Percentiles rank a stretch among this genome's conserved stretches.
These are phyloP conservation scores for Nyctereutes procyonoides DNA, from an alignment of 2,113 vertebrate genomes.

Conservation along the genomic window DNA sequence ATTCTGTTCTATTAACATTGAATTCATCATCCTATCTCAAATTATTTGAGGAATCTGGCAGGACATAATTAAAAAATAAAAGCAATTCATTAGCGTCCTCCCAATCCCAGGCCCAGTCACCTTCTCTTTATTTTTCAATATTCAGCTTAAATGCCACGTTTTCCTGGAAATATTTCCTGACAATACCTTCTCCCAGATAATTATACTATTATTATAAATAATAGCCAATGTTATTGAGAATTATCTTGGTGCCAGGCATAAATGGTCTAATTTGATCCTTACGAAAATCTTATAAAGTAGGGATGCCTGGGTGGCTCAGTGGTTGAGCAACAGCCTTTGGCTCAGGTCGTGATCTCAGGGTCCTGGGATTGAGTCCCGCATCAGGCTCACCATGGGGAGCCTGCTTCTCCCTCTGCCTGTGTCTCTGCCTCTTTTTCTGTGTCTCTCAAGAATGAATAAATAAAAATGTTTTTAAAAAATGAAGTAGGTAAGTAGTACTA, in stretches of 20 bases:
- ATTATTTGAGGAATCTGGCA: background rate
- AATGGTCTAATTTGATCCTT: conserved; percentile 20
- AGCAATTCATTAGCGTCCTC: conserved; percentile 20
- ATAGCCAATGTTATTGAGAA: background rate
- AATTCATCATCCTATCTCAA: conserved; percentile 37
- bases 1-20: background rate
- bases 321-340: too few relatives aligned
- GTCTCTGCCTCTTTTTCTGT: too few relatives aligned
- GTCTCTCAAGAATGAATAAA: too few relatives aligned
- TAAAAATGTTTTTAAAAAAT: too few relatives aligned
- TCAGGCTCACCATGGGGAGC: too few relatives aligned
- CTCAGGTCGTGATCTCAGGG: too few relatives aligned
- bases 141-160: conserved; percentile 32
- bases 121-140: conserved; percentile 21
- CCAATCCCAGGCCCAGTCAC: background rate
- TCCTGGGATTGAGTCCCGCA: too few relatives aligned
- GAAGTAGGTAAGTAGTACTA: background rate
- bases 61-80: conserved; percentile 48
- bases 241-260: background rate
- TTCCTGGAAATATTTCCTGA: conserved; percentile 24
- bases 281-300: background rate
- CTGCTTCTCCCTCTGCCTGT: too few relatives aligned
- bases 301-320: too few relatives aligned
- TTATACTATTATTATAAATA: conserved; percentile 1
- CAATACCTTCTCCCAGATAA: background rate